Conservation (phyloP, 2,888 invertebrate species). For the Latrodectus elegans region DNA sequence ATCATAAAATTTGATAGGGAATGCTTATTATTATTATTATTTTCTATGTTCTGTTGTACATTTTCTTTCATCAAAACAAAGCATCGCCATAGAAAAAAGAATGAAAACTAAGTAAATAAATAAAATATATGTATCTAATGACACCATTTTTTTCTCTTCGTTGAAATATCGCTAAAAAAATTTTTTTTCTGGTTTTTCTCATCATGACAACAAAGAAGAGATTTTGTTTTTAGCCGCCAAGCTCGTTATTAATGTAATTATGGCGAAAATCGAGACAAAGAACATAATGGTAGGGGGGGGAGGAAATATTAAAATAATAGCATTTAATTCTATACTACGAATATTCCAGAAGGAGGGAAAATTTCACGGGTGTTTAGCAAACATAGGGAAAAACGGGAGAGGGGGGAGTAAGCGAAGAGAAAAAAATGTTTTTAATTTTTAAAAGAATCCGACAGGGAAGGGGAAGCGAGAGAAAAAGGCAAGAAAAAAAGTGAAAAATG, state of each 20-base stretch:
- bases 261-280: constrained; percentile 63
- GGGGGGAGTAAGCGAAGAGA: constrained; percentile 3
- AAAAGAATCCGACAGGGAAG: constrained; percentile 52
- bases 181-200: constrained; percentile 34
- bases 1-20: constrained; percentile 67
- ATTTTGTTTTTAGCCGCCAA: constrained; percentile 58
- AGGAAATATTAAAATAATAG: constrained; percentile 67
- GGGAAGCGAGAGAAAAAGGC: constrained; percentile 6
- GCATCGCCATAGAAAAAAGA: constrained; percentile 50
- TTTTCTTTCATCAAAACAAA: constrained; percentile 63
- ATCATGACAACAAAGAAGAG: constrained; percentile 59
- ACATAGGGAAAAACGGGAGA: constrained; percentile 5
- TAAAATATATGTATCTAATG: constrained; percentile 6
- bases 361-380: constrained; percentile 2
- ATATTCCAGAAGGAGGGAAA: constrained; percentile 1
- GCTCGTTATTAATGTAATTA: constrained; percentile 69
- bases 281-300: constrained; percentile 41
- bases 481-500: constrained; percentile 57
- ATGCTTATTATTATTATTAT: constrained; percentile 67
- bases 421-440: constrained; percentile 68
- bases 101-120: neutral
- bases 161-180: neutral
- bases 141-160: constrained; percentile 37
- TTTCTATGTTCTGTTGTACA: constrained; percentile 47
- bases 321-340: constrained; percentile 60